Percentiles rank a stretch among this genome's conserved stretches.
Conservation (phyloP, 2,888 invertebrate species). For the Drosophila siamana region DNA sequence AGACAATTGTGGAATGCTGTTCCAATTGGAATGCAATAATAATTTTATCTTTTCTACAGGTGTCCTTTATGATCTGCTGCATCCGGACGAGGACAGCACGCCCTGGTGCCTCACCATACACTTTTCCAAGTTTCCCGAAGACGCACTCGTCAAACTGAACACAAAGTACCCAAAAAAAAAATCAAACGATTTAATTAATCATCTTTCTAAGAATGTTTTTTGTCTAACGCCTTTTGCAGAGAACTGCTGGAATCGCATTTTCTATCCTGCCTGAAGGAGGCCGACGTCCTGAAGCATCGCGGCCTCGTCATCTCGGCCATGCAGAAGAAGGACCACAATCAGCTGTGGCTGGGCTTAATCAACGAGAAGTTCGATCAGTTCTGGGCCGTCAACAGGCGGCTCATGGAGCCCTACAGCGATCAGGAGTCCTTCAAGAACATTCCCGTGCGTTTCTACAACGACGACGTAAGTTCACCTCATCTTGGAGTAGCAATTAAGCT, state of each 20-base stretch:
- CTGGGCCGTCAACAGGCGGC: conserved; percentile 97
- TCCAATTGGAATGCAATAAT: conserved; percentile 17
- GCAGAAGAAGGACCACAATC: conserved; percentile 98
- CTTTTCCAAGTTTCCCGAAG: conserved; percentile 97
- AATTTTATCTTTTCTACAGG: conserved; percentile 85
- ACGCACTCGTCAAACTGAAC: conserved; percentile 93
- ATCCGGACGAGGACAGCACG: conserved; percentile 89
- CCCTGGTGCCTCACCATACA: conserved; percentile 98
- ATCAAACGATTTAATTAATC: neutral
- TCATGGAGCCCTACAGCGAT: conserved; percentile 95
- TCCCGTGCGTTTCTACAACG: conserved; percentile 93
- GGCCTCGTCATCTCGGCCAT: conserved; percentile 95
- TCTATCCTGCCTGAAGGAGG: conserved; percentile 98
- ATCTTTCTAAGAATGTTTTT: neutral
- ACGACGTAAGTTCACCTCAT: conserved; percentile 86
- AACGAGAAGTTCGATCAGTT: conserved; percentile 99
- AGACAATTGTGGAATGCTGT: neutral
- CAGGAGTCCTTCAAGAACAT: conserved; percentile 95
- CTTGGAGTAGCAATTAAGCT: neutral
- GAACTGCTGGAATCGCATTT: conserved; percentile 97
- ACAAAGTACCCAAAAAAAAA: conserved; percentile 88
- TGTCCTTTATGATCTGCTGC: conserved; percentile 94
- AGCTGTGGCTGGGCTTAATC: conserved; percentile 96
- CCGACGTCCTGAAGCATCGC: conserved; percentile 98
- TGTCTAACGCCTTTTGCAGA: conserved; percentile 85